A percentile compares a stretch with the other conserved stretches of the same genome.
Conservation (phyloP, 2,797 vertebrate species). For the Poecilia gillii region DNA sequence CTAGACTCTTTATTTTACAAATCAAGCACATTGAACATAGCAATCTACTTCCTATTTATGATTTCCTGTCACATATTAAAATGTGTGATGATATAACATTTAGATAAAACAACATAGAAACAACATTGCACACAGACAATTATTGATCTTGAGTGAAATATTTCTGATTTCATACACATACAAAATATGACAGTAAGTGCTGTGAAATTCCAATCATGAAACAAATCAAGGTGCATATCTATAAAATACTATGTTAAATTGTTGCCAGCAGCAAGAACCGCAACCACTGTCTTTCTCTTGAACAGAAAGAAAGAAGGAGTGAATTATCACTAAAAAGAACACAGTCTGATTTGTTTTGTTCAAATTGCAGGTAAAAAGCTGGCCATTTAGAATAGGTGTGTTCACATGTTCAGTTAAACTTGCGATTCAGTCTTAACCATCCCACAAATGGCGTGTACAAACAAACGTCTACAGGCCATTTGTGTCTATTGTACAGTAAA, state of each 20-base stretch:
- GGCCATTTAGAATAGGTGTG: not conserved
- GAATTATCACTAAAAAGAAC: conserved; percentile 6
- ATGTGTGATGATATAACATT: not conserved
- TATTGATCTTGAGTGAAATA: not conserved
- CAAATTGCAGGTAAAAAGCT: not conserved
- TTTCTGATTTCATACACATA: not conserved
- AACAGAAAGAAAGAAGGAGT: not conserved
- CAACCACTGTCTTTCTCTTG: not conserved
- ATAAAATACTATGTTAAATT: not conserved
- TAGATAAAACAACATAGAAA: not conserved
- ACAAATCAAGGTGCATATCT: not conserved
- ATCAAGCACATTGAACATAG: not conserved
- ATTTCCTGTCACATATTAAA: not conserved
- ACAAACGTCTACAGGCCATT: not conserved
- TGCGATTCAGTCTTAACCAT: no score
- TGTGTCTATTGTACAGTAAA: not conserved
- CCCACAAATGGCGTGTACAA: not conserved
- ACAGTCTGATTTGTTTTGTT: not conserved
- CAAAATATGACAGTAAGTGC: not conserved
- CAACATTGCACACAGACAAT: not conserved
- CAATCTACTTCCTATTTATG: not conserved
- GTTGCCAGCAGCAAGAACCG: not conserved
- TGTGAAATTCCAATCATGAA: not conserved
- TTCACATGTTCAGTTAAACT: not conserved
- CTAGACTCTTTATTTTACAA: not conserved